Percentiles rank a stretch among this genome's conserved stretches.
These are phyloP conservation scores for Gadus macrocephalus DNA, from an alignment of 2,113 vertebrate species.

Conservation along the genomic window DNA sequence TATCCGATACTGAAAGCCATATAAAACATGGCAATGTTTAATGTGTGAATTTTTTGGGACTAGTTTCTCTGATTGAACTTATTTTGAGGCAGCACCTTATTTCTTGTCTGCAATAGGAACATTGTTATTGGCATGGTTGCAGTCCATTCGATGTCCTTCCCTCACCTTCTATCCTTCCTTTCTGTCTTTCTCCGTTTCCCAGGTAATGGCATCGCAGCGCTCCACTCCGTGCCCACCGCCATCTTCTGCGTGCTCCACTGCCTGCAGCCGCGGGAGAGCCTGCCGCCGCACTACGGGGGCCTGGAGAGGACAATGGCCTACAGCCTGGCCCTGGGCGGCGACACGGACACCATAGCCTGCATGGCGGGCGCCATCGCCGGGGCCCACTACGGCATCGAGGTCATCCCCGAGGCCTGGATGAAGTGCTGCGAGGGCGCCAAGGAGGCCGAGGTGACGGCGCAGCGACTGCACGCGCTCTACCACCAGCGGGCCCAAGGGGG, in stretches of 20 bases:
- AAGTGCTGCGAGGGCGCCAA: slow-evolving; percentile 86
- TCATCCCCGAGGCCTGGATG: slow-evolving; percentile 83
- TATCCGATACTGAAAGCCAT: too few species aligned
- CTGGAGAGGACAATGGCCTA: slow-evolving; percentile 91
- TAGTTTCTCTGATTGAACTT: too few species aligned
- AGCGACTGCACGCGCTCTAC: slow-evolving; percentile 80
- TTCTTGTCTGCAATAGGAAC: too few species aligned
- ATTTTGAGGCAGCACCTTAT: too few species aligned
- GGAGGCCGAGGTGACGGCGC: slow-evolving; percentile 80
- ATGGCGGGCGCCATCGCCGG: slow-evolving; percentile 98
- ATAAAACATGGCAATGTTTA: too few species aligned
- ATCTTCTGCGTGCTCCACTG: slow-evolving; percentile 96
- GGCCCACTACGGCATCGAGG: slow-evolving; percentile 88
- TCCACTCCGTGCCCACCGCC: slow-evolving; percentile 94
- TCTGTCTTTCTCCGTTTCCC: neutral
- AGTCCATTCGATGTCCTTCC: too few species aligned
- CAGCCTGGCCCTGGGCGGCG: slow-evolving; percentile 92
- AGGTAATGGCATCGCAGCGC: slow-evolving; percentile 93
- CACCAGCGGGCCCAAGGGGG: slow-evolving; percentile 41
- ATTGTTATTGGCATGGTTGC: too few species aligned
- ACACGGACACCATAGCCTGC: slow-evolving; percentile 98
- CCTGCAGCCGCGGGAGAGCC: slow-evolving; percentile 81
- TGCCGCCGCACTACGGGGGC: slow-evolving; percentile 80
- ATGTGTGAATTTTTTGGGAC: too few species aligned
- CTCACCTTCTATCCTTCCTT: neutral